Evolutionary conservation across 2,113 vertebrate species (phyloP).

Genomic region (Synchiropus splendidus): DNA sequence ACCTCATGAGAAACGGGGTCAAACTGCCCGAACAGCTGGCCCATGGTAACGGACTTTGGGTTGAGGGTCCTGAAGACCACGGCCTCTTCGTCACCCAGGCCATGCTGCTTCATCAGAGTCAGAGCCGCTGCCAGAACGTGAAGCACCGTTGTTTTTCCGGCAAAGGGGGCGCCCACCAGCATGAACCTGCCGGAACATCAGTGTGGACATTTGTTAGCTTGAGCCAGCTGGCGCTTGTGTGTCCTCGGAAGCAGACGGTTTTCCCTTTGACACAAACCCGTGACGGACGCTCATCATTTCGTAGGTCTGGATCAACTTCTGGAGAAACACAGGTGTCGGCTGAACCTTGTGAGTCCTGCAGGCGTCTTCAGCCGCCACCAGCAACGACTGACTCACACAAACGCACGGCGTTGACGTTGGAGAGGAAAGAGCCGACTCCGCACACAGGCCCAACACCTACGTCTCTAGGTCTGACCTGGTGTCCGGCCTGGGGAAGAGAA

Average conservation of each 20-base stretch:
- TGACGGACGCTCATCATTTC: conserved; percentile 99
- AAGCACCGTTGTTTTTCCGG: conserved; percentile 90
- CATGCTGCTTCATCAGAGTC: conserved; percentile 81
- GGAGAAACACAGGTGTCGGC: conserved; percentile 78
- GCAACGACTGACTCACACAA: conserved; percentile 65
- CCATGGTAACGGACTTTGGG: conserved; percentile 97
- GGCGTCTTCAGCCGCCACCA: conserved; percentile 74
- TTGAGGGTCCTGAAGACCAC: conserved; percentile 83
- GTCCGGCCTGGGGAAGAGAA: conserved; percentile 82
- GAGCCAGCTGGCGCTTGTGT: too few species aligned
- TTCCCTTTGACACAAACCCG: conserved; percentile 69
- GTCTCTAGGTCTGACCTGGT: conserved; percentile 63
- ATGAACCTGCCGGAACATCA: conserved; percentile 74
- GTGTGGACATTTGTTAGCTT: too few species aligned
- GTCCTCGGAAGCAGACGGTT: too few species aligned
- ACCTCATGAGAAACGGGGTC: conserved; percentile 94
- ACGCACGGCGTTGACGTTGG: background rate
- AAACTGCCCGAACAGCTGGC: conserved; percentile 96
- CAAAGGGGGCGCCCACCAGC: conserved; percentile 90
- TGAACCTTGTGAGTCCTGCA: conserved; percentile 78
- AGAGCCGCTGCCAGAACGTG: conserved; percentile 86
- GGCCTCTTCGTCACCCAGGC: conserved; percentile 79
- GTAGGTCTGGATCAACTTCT: conserved; percentile 95
- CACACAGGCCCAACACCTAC: background rate
- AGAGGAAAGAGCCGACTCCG: background rate